Evolutionary conservation across 30 jellyfish, hydroid and myxozoan genomes (phyloP), one percentile per base, ranked within the genome.

Genomic region (Nemopilema nomurai): DNA sequence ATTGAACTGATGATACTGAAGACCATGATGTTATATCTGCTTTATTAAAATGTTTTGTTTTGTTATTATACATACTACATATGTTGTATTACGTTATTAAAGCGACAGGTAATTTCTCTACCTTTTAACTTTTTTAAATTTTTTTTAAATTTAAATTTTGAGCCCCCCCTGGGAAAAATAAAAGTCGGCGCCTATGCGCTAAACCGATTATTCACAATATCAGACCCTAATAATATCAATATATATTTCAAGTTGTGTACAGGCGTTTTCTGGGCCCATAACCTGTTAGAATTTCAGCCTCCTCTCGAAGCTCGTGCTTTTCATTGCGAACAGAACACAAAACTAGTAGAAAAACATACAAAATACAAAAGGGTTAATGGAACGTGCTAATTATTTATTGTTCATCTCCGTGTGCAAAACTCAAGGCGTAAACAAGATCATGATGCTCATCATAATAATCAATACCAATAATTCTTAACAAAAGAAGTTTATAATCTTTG

Each of bases 211-310:
- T 50, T 8, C 72, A 74, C 84, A 32, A 74, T 23, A 41, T 23
- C 51, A 32, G 26, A 41, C 29, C 49, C 72, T 74, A 49, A 49
- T 41, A 33, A 49, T 49, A 25, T 74, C 84, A 20, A n/a, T 49
- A 21, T 7, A 62, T 74, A 21, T 50, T 7, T 74, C 84, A 25
- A 62, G 88, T 62, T 52, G 19, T 26, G 50, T 62, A 28, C 62
- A 63, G 81, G 62, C 71, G 62, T 62, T 26, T 33, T 49, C 90
- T 80, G 90, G 90, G 88, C 88, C 88, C 88, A 78, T 78, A 78
- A 78, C 88, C 89, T 81, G 90, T 66, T 81, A 81, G 62, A 29
- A 18, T 78, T 62, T 62, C 65, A 76, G 76, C 84, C 21, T 31
- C 66, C 27, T 71, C 33, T 19, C 66, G 66, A 28, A 71, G 29